phyloP scores from a whole-genome alignment of 2,113 vertebrate genomes.

The Hydrochoerus hydrochaeris region DNA sequence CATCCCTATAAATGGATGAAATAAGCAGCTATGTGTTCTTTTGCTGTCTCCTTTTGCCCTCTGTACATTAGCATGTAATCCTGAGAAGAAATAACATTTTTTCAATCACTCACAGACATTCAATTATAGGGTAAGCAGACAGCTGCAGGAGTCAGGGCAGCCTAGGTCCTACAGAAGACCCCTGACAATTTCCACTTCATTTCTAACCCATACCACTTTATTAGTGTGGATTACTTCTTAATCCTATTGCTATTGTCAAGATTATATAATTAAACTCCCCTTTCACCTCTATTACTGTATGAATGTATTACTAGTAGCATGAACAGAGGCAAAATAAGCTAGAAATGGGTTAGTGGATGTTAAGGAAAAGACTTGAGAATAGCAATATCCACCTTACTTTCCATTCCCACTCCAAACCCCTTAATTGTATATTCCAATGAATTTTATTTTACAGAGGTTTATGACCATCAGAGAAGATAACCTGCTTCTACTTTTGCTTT shows the following conservation, averaged over 20 bases:
- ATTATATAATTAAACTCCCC: slow-evolving; percentile 93
- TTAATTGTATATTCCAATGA: slow-evolving; percentile 48
- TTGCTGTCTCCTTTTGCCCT: slow-evolving; percentile 90
- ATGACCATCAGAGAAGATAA: background rate
- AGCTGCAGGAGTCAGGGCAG: slow-evolving; percentile 89
- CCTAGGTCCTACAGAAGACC: slow-evolving; percentile 86
- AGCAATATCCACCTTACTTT: background rate
- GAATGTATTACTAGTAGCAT: slow-evolving; percentile 85
- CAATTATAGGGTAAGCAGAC: slow-evolving; percentile 94
- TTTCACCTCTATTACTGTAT: slow-evolving; percentile 91
- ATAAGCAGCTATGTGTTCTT: slow-evolving; percentile 93
- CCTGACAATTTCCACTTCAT: slow-evolving; percentile 91
- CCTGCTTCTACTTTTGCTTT: slow-evolving; percentile 55
- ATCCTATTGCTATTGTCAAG: slow-evolving; percentile 93
- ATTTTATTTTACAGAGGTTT: slow-evolving; percentile 53
- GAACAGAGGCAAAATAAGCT: slow-evolving; percentile 83
- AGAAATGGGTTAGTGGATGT: slow-evolving; percentile 57
- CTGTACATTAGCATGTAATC: slow-evolving; percentile 95
- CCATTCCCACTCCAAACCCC: background rate
- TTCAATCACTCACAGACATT: slow-evolving; percentile 93
- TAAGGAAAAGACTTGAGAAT: slow-evolving; percentile 65
- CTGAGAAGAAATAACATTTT: slow-evolving; percentile 94
- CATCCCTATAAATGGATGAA: slow-evolving; percentile 90
- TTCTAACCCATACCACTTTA: slow-evolving; percentile 91
- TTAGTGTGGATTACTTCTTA: slow-evolving; percentile 94